Evolutionary conservation across 35 echinoderm and acorn worm genomes (phyloP).

Genomic region (Ophioderma brevispina): DNA sequence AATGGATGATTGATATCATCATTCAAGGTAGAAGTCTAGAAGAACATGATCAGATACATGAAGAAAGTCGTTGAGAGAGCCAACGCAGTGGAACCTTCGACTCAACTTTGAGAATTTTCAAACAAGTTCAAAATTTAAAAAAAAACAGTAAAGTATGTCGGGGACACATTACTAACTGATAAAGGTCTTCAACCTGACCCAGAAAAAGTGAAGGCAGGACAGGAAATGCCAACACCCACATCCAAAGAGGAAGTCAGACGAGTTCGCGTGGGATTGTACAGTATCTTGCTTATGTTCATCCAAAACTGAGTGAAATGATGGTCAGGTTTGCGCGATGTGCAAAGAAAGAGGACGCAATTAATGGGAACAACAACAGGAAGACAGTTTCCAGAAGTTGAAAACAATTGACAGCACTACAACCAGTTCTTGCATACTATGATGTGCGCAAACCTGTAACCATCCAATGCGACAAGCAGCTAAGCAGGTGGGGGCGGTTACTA

Average conservation of each 20-base stretch:
- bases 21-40: constrained; percentile 33
- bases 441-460: too few species aligned
- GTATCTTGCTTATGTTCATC: constrained; percentile 77
- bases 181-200: constrained; percentile 41
- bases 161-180: constrained; percentile 56
- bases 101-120: constrained; percentile 71
- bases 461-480: too few species aligned
- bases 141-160: constrained; percentile 76
- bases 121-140: constrained; percentile 69
- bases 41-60: constrained; percentile 47
- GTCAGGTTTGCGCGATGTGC: too few species aligned
- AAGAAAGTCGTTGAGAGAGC: constrained; percentile 59
- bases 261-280: constrained; percentile 62
- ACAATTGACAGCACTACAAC: too few species aligned
- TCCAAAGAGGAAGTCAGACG: constrained; percentile 59
- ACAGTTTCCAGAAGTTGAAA: too few species aligned
- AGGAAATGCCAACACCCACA: constrained; percentile 61
- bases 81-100: constrained; percentile 81
- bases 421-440: too few species aligned
- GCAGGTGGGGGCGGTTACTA: too few species aligned
- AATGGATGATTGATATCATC: constrained; percentile 78
- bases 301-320: constrained; percentile 59
- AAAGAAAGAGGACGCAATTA: too few species aligned
- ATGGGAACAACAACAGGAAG: too few species aligned
- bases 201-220: constrained; percentile 65